Percentiles rank a stretch among this genome's conserved stretches.
These are phyloP conservation scores for Emydura subglobosa DNA, from an alignment of 2,113 vertebrate species.

Conservation along the genomic window DNA sequence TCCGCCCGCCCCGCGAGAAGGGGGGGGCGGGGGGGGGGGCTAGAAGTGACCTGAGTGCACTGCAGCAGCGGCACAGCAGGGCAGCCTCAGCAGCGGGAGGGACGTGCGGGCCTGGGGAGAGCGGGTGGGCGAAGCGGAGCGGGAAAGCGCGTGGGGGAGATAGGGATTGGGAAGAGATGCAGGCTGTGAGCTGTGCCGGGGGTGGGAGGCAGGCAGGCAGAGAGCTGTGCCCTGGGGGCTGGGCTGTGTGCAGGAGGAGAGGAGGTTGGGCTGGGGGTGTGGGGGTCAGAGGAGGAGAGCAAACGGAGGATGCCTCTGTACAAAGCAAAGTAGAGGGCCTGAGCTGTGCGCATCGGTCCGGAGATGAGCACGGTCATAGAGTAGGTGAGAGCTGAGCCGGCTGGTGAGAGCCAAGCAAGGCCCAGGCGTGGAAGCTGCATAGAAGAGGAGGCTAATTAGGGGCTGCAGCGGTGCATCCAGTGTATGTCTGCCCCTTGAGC, in stretches of 20 bases:
- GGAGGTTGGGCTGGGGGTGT: too few species aligned
- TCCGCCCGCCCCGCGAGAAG: neutral
- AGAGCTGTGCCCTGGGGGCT: neutral
- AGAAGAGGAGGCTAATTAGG: neutral
- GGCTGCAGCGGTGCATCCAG: neutral
- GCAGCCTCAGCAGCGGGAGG: too few species aligned
- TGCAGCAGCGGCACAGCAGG: too few species aligned
- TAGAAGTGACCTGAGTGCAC: too few species aligned
- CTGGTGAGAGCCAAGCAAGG: neutral
- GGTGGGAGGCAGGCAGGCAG: too few species aligned
- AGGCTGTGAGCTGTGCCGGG: neutral
- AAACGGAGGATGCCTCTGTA: neutral
- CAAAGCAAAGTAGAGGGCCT: neutral
- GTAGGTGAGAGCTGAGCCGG: neutral
- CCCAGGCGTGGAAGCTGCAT: neutral
- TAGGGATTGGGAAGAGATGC: too few species aligned
- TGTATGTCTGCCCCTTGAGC: neutral
- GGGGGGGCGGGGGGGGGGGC: too few species aligned
- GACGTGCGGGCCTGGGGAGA: neutral
- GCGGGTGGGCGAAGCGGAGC: too few species aligned
- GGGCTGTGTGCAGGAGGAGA: neutral
- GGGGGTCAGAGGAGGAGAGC: neutral
- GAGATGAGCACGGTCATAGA: neutral
- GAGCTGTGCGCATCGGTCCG: neutral
- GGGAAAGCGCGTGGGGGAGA: neutral